Percentiles rank a stretch among this genome's conserved stretches.
These are phyloP conservation scores for Terrapene triunguis DNA, from an alignment of 2,113 vertebrate species.

Conservation along the genomic window DNA sequence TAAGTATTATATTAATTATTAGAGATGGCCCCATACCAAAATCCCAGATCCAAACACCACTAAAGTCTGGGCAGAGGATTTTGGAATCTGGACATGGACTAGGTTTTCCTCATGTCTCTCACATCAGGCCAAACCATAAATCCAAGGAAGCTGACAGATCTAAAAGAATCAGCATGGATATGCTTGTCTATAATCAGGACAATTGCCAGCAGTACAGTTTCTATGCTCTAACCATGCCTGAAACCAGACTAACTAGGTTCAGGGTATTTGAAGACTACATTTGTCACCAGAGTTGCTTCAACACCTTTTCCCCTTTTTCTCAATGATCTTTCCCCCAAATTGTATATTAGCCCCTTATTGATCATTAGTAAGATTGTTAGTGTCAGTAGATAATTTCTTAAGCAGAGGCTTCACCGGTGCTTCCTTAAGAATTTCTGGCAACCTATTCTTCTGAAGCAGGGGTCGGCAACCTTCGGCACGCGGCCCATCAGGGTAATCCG, in stretches of 20 bases:
- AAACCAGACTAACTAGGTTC: neutral
- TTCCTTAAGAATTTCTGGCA: neutral
- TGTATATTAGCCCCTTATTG: neutral
- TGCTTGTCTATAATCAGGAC: neutral
- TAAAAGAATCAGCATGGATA: neutral
- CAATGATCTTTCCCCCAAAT: neutral
- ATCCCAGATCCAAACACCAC: accelerated
- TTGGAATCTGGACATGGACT: neutral
- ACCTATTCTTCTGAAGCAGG: neutral
- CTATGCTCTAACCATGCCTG: neutral
- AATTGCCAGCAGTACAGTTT: neutral
- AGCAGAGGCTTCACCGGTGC: accelerated
- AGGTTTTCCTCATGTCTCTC: neutral
- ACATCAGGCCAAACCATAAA: neutral
- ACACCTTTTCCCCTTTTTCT: neutral
- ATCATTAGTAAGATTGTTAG: neutral
- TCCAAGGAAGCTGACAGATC: neutral
- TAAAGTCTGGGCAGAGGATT: neutral
- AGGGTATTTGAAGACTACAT: neutral
- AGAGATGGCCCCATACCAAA: neutral
- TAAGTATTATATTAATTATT: neutral
- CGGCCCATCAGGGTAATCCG: too few species aligned
- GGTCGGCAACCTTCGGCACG: too few species aligned
- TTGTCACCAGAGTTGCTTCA: neutral
- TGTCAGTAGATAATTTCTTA: neutral